phyloP scores from a whole-genome alignment of 92 coral and sea anemone species.

The Bergia sp. region DNA sequence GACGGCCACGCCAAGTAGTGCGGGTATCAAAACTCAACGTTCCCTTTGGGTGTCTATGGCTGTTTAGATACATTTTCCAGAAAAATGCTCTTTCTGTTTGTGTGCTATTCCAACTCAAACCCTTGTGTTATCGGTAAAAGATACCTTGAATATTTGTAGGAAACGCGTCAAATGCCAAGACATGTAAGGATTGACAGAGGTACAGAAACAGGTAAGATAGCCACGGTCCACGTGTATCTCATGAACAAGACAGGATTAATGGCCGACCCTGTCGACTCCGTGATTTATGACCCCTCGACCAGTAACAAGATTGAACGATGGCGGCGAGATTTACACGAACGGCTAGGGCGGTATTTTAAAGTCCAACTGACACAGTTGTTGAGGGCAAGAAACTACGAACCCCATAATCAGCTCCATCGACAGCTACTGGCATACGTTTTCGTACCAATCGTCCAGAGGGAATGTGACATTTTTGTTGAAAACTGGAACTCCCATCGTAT shows the following conservation, averaged over 20 bases:
- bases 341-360: slow-evolving; percentile 32
- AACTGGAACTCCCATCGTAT: slow-evolving; percentile 28
- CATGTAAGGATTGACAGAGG: background rate
- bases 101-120: slow-evolving; percentile 11
- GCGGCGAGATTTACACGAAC: slow-evolving; percentile 46
- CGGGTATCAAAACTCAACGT: slow-evolving; percentile 23
- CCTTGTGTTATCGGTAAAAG: slow-evolving; percentile 1
- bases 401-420: slow-evolving; percentile 22
- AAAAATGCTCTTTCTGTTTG: background rate
- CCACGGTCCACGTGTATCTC: slow-evolving; percentile 13
- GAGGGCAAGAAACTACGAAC: slow-evolving; percentile 24
- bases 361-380: slow-evolving; percentile 19
- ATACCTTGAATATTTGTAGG: slow-evolving; percentile 10
- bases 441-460: slow-evolving; percentile 34
- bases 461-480: slow-evolving; percentile 26
- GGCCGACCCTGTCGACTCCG: slow-evolving; percentile 18
- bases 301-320: slow-evolving; percentile 34
- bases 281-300: slow-evolving; percentile 19
- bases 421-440: slow-evolving; percentile 30
- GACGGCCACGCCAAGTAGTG: background rate
- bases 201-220: slow-evolving; percentile 25
- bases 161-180: background rate
- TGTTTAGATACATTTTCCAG: background rate
- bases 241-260: background rate
- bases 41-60: slow-evolving; percentile 18